Evolutionary conservation across 2,113 vertebrate species (phyloP).

Genomic region (Oncorhynchus tshawytscha): DNA sequence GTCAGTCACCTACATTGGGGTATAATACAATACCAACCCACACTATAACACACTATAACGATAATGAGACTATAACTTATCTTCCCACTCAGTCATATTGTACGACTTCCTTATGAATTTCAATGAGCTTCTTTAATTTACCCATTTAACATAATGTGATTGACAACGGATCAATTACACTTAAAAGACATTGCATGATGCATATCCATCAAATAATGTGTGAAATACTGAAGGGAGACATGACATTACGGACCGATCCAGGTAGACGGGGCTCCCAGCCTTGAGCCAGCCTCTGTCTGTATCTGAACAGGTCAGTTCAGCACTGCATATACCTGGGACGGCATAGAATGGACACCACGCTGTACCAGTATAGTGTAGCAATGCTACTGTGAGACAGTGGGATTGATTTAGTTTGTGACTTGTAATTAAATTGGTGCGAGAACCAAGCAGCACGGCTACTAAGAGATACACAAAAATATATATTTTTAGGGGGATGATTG

Average conservation of each 20-base stretch:
- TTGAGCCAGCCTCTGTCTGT: not conserved
- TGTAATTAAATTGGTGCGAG: not conserved
- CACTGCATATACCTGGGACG: not conserved
- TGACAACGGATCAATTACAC: conserved; percentile 9
- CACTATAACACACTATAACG: conserved; percentile 2
- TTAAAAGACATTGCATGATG: conserved; percentile 14
- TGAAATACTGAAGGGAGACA: no score
- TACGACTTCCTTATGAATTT: conserved; percentile 25
- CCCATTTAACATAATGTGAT: conserved; percentile 9
- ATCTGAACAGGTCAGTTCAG: not conserved
- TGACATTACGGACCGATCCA: not conserved
- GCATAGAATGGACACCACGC: not conserved
- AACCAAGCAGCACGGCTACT: not conserved
- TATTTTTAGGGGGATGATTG: not conserved
- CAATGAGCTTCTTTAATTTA: conserved; percentile 37
- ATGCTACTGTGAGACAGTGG: not conserved
- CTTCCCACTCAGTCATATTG: conserved; percentile 7
- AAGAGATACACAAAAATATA: not conserved
- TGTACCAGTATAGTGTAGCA: not conserved
- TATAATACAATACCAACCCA: conserved; percentile 36
- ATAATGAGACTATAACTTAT: no score
- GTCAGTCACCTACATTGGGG: conserved; percentile 6
- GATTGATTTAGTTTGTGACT: not conserved
- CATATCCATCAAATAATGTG: no score
- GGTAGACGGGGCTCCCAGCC: not conserved